Base-by-base conservation (phyloP, 2,797 vertebrate species). In the Vespertilio murinus region DNA sequence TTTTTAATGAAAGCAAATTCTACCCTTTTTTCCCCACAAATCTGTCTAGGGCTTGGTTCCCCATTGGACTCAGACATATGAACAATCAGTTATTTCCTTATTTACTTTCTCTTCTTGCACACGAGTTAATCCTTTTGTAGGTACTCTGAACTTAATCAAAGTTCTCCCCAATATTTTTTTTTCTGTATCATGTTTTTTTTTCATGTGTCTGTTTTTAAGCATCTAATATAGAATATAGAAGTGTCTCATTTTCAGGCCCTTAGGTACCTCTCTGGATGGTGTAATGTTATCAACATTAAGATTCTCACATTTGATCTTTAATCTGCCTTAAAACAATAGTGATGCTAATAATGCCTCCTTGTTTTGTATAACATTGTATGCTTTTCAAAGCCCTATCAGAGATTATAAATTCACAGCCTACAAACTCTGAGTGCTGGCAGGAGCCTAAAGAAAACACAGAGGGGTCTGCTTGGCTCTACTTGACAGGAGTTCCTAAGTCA, bases 161-260 rank as follows among this genome's bases (percentile, higher is more conserved):
- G 20, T 56, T 64, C 33, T 80, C 59, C 45, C 56, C 40, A 45
- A 22, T 56, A 82, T 73, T 69, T 61, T 83, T 61, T 83, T 83
- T 70, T 80, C 54, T 61, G 67, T 17, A 47, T 22, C 49, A 86
- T 78, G 13, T 54, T 71, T 96, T 89, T 90, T 84, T 93, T 84
- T 94, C 71, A 89, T 75, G 23, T 70, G 38, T 11, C 42, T 42
- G 42, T 42, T 42, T 11, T 42, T 42, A 42, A 42, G 42, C 42
- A 42, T 42, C 42, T 42, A 42, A 42, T 42, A 42, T 42, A 42
- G 9, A 42, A 42, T 42, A 42, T 42, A 42, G 42, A 42, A 42
- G 42, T 42, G 42, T 42, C 42, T 42, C 42, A 42, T 42, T 42
- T 42, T 42, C 42, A 42, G 42, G 42, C 42, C 2, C 8, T 42